phyloP scores from a whole-genome alignment of 2,797 vertebrate species.

The Coracias cyanogaster region DNA sequence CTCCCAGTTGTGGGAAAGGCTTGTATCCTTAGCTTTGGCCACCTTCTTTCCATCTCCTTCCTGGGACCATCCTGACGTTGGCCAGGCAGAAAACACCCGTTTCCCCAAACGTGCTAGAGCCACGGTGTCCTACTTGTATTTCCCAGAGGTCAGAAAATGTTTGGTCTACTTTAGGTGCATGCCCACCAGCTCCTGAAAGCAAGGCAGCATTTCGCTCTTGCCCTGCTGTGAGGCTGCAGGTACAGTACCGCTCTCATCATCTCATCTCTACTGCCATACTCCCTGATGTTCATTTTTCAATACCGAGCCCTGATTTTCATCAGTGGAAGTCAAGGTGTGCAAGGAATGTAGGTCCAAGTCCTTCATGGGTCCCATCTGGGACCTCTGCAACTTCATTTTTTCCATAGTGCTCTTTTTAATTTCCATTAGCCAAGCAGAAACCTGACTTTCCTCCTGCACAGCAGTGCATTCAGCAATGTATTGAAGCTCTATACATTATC shows the following conservation, averaged over 20 bases:
- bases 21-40: accelerated
- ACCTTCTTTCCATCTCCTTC: background rate
- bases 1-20: background rate
- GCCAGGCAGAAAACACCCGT: background rate
- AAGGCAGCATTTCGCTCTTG: background rate
- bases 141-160: background rate
- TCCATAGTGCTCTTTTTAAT: background rate
- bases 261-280: background rate
- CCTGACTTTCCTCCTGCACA: background rate
- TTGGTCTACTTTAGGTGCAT: background rate
- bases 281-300: background rate
- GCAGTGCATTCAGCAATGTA: background rate
- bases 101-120: background rate
- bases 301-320: background rate
- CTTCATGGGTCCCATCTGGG: background rate
- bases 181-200: accelerated
- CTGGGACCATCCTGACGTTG: background rate
- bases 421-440: background rate
- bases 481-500: background rate
- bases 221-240: background rate
- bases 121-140: background rate
- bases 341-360: background rate
- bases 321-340: background rate
- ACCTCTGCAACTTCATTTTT: background rate
- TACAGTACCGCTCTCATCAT: background rate